These are phyloP conservation scores for Trichacis sp. DNA, from an alignment of 2,888 invertebrate genomes.

Conservation along the genomic window DNA sequence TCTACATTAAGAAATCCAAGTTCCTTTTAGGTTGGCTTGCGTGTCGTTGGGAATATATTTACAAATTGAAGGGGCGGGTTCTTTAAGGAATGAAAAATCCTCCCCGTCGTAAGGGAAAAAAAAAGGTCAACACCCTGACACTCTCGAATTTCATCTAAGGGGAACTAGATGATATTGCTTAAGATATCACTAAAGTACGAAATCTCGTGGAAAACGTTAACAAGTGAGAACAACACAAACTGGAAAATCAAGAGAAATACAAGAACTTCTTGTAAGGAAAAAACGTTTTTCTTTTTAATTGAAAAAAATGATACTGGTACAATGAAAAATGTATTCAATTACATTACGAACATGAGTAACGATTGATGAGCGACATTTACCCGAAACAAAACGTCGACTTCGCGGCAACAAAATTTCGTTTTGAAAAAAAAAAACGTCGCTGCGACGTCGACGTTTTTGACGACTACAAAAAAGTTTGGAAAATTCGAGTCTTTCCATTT, in stretches of 20 bases:
- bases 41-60: slow-evolving; percentile 45
- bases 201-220: slow-evolving; percentile 25
- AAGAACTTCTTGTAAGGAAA: neutral
- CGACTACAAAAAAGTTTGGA: neutral
- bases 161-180: slow-evolving; percentile 37
- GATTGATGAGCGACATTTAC: slow-evolving; percentile 2
- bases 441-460: neutral
- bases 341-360: slow-evolving; percentile 4
- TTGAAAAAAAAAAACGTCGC: too few relatives aligned
- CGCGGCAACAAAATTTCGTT: too few relatives aligned
- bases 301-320: neutral
- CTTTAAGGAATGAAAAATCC: slow-evolving; percentile 46
- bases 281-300: neutral
- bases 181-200: slow-evolving; percentile 42
- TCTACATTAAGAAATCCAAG: slow-evolving; percentile 31
- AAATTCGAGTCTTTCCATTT: neutral
- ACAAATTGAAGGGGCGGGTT: slow-evolving; percentile 49
- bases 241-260: neutral
- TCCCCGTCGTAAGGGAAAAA: neutral
- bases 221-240: slow-evolving; percentile 14
- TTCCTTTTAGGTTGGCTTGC: slow-evolving; percentile 14
- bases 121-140: slow-evolving; percentile 26
- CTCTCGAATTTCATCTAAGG: slow-evolving; percentile 28
- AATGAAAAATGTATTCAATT: neutral
- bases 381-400: too few relatives aligned